Conservation (phyloP, 2,888 invertebrate species). For the Drosophila mettleri region DNA sequence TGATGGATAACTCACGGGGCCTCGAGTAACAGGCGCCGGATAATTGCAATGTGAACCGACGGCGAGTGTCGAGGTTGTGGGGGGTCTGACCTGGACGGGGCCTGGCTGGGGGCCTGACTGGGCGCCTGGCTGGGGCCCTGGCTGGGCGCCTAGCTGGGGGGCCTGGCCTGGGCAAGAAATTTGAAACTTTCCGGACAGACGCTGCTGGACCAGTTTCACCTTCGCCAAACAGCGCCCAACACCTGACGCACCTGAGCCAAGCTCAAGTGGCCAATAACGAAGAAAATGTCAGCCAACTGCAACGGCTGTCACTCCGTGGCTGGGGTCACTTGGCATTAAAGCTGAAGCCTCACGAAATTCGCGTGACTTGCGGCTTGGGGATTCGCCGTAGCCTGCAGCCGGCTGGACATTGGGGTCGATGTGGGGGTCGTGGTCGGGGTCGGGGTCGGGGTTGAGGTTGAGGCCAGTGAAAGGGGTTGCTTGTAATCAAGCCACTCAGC, state of each 20-base stretch:
- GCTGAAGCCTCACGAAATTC: slow-evolving; percentile 12
- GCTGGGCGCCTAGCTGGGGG: too few species aligned
- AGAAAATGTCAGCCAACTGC: slow-evolving; percentile 37
- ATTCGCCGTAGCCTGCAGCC: too few species aligned
- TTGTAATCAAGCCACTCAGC: not conserved
- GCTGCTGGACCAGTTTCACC: not conserved
- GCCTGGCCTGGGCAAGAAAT: slow-evolving; percentile 39
- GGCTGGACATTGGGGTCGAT: too few species aligned
- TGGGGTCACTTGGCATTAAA: slow-evolving; percentile 13
- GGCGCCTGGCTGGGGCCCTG: too few species aligned
- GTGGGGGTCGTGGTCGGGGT: not conserved
- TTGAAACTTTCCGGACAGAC: slow-evolving; percentile 59
- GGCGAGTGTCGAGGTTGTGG: not conserved
- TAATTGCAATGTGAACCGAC: slow-evolving; percentile 68
- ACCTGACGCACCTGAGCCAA: slow-evolving; percentile 50
- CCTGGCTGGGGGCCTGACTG: too few species aligned
- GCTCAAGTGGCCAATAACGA: slow-evolving; percentile 56
- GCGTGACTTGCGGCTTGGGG: slow-evolving; percentile 1
- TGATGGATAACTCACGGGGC: slow-evolving; percentile 69
- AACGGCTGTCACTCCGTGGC: not conserved
- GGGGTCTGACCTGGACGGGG: not conserved
- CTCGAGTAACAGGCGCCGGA: slow-evolving; percentile 38
- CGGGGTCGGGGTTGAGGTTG: not conserved
- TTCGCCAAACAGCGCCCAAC: slow-evolving; percentile 35
- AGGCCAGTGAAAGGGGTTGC: not conserved